Base-by-base conservation (phyloP, 2,797 vertebrate species). In the Microchirus variegatus region DNA sequence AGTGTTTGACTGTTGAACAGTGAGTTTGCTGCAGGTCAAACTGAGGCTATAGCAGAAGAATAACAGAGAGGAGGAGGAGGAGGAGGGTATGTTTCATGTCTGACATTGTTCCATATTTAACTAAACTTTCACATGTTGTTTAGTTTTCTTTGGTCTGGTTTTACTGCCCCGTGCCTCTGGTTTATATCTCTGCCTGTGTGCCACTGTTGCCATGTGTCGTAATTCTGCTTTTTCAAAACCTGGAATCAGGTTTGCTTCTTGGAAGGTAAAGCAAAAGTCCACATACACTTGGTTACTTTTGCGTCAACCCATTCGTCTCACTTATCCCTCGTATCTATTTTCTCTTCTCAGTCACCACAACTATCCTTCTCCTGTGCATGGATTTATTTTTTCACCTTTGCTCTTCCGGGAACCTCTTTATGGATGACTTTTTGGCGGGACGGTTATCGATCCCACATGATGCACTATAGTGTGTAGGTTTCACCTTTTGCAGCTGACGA, bases 1-100 rank as follows among this genome's bases (percentile, higher is more conserved):
- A 87, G 89, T 89, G 80, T 91, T 90, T 82, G 72, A 80, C 88
- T 77, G 75, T 37, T 61, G 43, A 78, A 63, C 38, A 57, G 42
- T n/a, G n/a, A 67, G 50, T 31, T 19, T 58, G 63, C 60, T 72
- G 31, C 54, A 65, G 82, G 78, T 83, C 80, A 84, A 41, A 49
- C 43, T 50, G 63, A 75, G 71, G 65, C 68, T 69, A 54, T 22
- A 64, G 11, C 59, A 63, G 54, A 36, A 45, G 37, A 42, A 56
- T 48, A n/a, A 17, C 7, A n/a, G 31, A 31, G 31, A 31, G 18
- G 37, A 66, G 49, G 52, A 59, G 15, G 66, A 64, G 12, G 44
- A 59, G 31, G 36, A 63, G 42, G 44, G 35, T 17, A 43, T 44
- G 18, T 31, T 52, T 51, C 26, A 53, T 12, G 42, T 53, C 36